Evolutionary conservation across 2,113 vertebrate species (phyloP).

Genomic region (Melanotaenia duboulayi): DNA sequence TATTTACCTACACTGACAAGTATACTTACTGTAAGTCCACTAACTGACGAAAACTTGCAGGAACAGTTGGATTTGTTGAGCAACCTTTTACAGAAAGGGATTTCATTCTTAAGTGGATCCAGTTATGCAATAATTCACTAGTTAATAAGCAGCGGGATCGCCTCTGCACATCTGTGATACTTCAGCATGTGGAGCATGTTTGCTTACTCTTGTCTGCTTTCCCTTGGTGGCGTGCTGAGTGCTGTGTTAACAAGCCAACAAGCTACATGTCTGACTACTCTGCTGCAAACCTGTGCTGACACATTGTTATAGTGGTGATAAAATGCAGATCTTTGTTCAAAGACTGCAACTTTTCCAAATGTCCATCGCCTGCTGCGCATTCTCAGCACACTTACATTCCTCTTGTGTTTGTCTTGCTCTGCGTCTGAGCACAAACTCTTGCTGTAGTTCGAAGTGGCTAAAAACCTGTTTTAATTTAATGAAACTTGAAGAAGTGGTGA

Average conservation of each 20-base stretch:
- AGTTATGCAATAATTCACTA: neutral
- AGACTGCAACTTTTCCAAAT: conserved; percentile 5
- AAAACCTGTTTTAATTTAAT: neutral
- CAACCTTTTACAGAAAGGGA: too few species aligned
- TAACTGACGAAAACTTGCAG: too few species aligned
- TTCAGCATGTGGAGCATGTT: neutral
- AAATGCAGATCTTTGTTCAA: neutral
- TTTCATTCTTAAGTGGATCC: neutral
- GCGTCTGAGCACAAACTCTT: neutral
- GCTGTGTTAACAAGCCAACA: neutral
- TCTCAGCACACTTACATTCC: conserved; percentile 18
- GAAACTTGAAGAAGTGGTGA: neutral
- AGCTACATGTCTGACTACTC: neutral
- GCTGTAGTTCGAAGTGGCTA: neutral
- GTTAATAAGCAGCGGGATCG: neutral
- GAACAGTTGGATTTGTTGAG: too few species aligned
- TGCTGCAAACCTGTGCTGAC: neutral
- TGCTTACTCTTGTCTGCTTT: neutral
- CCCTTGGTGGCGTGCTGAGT: conserved; percentile 1
- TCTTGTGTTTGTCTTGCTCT: conserved; percentile 25
- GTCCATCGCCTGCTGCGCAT: conserved; percentile 39
- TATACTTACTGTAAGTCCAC: too few species aligned
- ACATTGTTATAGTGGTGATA: conserved; percentile 4
- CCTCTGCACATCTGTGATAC: neutral
- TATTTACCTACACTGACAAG: too few species aligned